Evolutionary conservation across 2,113 vertebrate genomes (phyloP).

Genomic region (Pseudorectes ferrugineus): DNA sequence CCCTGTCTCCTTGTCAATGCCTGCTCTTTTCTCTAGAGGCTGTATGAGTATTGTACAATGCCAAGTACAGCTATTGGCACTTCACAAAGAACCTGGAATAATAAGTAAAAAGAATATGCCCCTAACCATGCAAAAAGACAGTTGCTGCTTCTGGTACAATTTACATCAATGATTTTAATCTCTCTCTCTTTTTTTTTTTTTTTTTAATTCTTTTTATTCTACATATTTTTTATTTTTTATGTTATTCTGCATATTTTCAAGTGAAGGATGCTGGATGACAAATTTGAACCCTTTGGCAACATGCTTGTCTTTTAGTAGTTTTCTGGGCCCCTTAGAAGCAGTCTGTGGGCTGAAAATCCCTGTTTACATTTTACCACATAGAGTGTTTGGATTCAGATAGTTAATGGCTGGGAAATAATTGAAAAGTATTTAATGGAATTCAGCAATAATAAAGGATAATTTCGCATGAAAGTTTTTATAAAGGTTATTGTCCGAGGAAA

Average conservation of each 20-base stretch:
- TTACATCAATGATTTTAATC: neutral
- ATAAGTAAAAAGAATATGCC: neutral
- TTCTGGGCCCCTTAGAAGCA: neutral
- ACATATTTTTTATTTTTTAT: neutral
- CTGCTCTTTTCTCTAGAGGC: neutral
- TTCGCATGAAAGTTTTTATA: neutral
- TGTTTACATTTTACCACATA: neutral
- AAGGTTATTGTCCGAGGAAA: neutral
- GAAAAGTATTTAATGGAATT: conserved; percentile 29
- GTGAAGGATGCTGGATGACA: neutral
- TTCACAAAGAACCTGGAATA: conserved; percentile 17
- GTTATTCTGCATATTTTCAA: neutral
- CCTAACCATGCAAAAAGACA: neutral
- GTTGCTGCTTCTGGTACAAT: neutral
- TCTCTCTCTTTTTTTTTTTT: too few relatives aligned
- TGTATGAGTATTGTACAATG: neutral
- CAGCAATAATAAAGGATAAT: neutral
- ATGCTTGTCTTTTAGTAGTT: neutral
- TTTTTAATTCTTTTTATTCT: neutral
- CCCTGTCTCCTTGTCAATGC: neutral
- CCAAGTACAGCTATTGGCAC: neutral
- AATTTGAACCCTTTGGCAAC: neutral
- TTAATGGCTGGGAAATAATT: conserved; percentile 17
- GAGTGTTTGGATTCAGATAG: conserved; percentile 40
- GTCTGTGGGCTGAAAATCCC: neutral